Evolutionary conservation across 2,113 vertebrate genomes (phyloP), one percentile per base, ranked within the genome.

Genomic region (Excalfactoria chinensis): DNA sequence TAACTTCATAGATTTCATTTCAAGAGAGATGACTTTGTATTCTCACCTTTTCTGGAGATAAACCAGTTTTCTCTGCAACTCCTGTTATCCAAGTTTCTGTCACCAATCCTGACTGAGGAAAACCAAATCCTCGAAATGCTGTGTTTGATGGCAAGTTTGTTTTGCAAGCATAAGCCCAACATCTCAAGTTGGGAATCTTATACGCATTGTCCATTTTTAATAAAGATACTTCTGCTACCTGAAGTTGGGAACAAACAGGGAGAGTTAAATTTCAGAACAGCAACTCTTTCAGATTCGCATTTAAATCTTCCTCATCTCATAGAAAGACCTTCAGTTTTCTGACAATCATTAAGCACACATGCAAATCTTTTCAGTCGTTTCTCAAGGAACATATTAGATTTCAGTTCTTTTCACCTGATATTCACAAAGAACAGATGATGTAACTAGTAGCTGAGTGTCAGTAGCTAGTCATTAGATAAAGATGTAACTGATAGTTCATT

Each of bases 81-180:
- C 92, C 98, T 16, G 95, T 97, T 48, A 99, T 67, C 97, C 98
- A 98, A 78, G 96, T 98, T 97, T 98, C 98, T 67, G 98, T 96
- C 25, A 98, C 88, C 82, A 98, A 51, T 44, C 96, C 84, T 83
- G 93, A 59, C 77, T 99, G 98, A 5, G 98, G 98, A 66, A 98
- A 98, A 3, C 98, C 98, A 71, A 98, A 98, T 40, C 98, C 98
- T 78, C 97, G 92, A 94, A 99, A 99, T 0, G 98, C 97, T 5
- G 95, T 97, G 88, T 98, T 99, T 95, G 98, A 98, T 8, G 98
- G 98, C 80, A 99, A 92, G 94, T 99, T 98, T 64, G 98, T 99
- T 89, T 96, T 98, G 96, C 98, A 99, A 66, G 22, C 97, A 4
- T 28, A 69, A 4, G 88, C 73, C 5, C 22, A 51, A 49, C 97